Base-by-base conservation (phyloP, 2,888 invertebrate genomes). In the Vanessa cardui region DNA sequence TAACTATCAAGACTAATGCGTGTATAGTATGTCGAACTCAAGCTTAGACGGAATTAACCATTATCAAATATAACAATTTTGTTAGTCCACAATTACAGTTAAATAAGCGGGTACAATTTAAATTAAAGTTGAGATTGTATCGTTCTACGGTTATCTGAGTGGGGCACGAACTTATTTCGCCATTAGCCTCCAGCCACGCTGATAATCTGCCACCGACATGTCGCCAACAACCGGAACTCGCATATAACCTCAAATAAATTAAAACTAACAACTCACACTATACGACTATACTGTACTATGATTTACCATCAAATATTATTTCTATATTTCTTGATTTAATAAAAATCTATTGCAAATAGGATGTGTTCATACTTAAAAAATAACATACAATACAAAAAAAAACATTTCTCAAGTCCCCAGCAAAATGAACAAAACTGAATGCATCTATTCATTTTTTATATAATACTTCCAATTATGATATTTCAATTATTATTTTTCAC, bases 101-200 rank as follows among this genome's bases (percentile, higher is more conserved):
- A 58, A 61, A 60, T 62, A 63, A 64, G 56, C 56, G 56, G n/a
- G 66, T 65, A 72, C 73, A 73, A 71, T 73, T 73, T 73, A 69
- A 71, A 71, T 73, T 69, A 63, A 69, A 72, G 54, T 66, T 58
- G 58, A 47, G 73, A 73, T 73, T 71, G 60, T 64, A 72, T 73
- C 73, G 64, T 62, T 52, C 56, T 60, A 59, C 59, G 62, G 64
- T 64, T 70, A 73, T 72, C 73, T 73, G 54, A 64, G 66, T 62
- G 21, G 68, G 68, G 56, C 68, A 65, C 66, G 66, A 69, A 68
- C 66, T 65, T 69, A 72, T 72, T 73, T 73, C 73, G 67, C 63
- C 70, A 73, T 73, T 72, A 66, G 46, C 52, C 52, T 46, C 60
- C 61, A 47, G 58, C 47, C 64, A 33, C 62, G 52, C 49, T 63